Evolutionary conservation across 2,888 invertebrate genomes (phyloP), one percentile per base, ranked within the genome.

Genomic region (Pherbina coryleti): DNA sequence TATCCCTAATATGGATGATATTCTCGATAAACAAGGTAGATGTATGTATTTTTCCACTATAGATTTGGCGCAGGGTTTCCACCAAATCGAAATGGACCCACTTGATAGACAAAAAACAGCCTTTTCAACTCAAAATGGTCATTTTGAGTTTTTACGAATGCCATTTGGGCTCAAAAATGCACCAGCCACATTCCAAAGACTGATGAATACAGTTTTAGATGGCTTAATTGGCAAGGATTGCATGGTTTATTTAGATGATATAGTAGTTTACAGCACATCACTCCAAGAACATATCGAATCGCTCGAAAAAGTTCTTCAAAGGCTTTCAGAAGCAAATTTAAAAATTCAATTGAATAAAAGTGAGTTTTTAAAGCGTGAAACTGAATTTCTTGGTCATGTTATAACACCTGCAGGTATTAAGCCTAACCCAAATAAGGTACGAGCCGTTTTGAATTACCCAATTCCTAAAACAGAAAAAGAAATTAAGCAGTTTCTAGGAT

Each of bases 171-270:
- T n/a, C n/a, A n/a, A n/a, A n/a, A n/a, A n/a, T n/a, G n/a, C n/a
- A n/a, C n/a, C n/a, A n/a, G 53, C 57, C 25, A 34, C 55, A 19
- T 66, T 66, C 31, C 84, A 85, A 72, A 66, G 83, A 4, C 8
- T 83, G 7, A 84, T 85, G 81, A 82, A 86, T 67, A 67, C 57
- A 3, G 79, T 85, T 4, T 73, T 86, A 5, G 22, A 76, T 1
- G 83, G 84, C 1, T n/a, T 84, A 0, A 81, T 82, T 76, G 80
- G 81, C 7, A 82, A 79, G 22, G 78, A 78, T 19, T 84, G 85
- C 62, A 81, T 87, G 1, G 84, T 87, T 0, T 88, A 79, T 79
- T 79, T 86, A 51, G 88, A 87, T 34, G 87, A 87, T 73, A 83
- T 85, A 3, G 81, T 88, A 11, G 79, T 86, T 17, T 86, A 82